Conservation (phyloP, 2,888 invertebrate genomes). For the Ecliptopera silaceata region DNA sequence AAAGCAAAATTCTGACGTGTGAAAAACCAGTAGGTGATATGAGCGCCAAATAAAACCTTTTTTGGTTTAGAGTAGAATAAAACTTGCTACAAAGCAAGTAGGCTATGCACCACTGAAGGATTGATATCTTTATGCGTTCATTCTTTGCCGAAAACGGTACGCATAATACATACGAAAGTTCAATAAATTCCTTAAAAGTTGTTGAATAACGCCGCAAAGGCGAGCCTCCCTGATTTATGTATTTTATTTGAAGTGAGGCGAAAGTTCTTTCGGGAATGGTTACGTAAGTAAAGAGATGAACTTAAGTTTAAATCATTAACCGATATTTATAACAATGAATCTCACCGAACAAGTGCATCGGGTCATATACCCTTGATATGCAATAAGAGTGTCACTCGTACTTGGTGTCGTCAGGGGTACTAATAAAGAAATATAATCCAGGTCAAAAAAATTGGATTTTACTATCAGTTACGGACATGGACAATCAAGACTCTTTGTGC, state of each 20-base stretch:
- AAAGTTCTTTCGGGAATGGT: neutral
- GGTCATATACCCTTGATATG: no score
- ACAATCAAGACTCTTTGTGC: no score
- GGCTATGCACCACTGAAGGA: neutral
- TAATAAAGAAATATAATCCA: no score
- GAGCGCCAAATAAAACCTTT: no score
- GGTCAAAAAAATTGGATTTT: no score
- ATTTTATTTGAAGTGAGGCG: slow-evolving; percentile 1
- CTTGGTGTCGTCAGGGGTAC: no score
- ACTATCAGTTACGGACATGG: no score
- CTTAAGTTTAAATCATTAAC: neutral
- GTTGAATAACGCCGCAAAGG: slow-evolving; percentile 12
- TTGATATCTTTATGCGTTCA: slow-evolving; percentile 17
- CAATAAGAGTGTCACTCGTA: no score
- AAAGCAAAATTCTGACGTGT: no score
- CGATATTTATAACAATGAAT: neutral
- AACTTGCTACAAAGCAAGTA: neutral
- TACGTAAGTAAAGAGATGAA: neutral
- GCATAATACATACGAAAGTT: neutral
- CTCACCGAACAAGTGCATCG: no score
- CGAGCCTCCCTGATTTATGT: slow-evolving; percentile 1
- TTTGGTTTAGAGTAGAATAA: no score
- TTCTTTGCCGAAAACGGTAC: slow-evolving; percentile 17
- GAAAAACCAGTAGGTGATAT: no score
- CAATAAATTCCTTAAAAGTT: slow-evolving; percentile 1